These are phyloP conservation scores for Takifugu bimaculatus DNA, from an alignment of 2,113 vertebrate genomes.

Conservation along the genomic window DNA sequence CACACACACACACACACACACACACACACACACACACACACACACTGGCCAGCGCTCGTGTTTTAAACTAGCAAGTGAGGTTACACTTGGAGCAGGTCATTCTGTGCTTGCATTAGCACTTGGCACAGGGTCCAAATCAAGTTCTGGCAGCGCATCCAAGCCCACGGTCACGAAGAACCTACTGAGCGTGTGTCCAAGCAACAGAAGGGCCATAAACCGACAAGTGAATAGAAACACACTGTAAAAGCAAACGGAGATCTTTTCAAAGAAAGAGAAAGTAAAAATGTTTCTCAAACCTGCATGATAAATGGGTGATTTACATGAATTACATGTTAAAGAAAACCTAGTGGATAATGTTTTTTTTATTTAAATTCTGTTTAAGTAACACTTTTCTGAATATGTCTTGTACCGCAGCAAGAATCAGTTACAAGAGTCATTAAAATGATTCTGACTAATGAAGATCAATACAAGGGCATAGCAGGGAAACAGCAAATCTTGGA, in stretches of 20 bases:
- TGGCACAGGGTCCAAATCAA: conserved; percentile 27
- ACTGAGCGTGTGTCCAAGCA: conserved; percentile 43
- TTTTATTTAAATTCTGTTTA: no score
- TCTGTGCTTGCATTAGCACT: conserved; percentile 25
- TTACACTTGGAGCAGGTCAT: conserved; percentile 35
- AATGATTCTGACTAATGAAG: no score
- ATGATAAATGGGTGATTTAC: no score
- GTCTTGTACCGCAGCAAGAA: no score
- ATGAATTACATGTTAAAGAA: no score
- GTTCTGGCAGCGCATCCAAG: conserved; percentile 35
- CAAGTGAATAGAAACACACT: conserved; percentile 1
- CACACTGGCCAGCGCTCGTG: conserved; percentile 5
- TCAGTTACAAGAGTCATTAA: no score
- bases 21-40: neutral
- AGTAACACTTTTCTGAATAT: no score
- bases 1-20: no score
- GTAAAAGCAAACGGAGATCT: neutral
- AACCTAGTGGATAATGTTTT: no score
- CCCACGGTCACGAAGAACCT: conserved; percentile 28
- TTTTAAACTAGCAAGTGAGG: conserved; percentile 23
- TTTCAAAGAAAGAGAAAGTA: conserved; percentile 2
- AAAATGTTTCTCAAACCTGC: no score
- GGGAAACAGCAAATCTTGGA: conserved; percentile 6
- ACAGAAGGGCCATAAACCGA: conserved; percentile 48
- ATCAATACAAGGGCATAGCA: no score